Percentiles rank a stretch among this genome's conserved stretches.
Evolutionary conservation across 2,113 vertebrate genomes (phyloP).

Genomic region (Ctenomys sociabilis): DNA sequence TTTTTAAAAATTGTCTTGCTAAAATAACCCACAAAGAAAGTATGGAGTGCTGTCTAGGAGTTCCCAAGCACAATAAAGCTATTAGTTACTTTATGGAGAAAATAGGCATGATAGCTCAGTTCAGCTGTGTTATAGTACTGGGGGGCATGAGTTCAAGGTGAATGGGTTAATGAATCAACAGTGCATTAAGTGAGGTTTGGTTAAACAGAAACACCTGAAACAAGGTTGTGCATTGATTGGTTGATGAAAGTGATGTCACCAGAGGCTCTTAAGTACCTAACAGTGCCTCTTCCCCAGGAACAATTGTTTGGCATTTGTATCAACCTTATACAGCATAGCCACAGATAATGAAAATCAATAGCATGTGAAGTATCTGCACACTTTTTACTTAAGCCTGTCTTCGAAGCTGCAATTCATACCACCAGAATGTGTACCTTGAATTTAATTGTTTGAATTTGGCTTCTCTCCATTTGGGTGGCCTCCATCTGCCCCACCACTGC

Average conservation of each 20-base stretch:
- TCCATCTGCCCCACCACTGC: not conserved
- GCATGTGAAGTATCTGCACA: not conserved
- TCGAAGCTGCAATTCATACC: not conserved
- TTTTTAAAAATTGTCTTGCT: not conserved
- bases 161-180: constrained; percentile 25
- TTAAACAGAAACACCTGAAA: not conserved
- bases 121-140: not conserved
- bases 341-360: not conserved
- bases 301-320: not conserved
- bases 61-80: not conserved
- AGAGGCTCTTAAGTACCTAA: not conserved
- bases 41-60: not conserved
- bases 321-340: not conserved
- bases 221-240: not conserved
- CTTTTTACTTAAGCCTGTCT: not conserved
- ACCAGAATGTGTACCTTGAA: not conserved
- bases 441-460: not conserved
- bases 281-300: not conserved
- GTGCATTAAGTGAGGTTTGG: not conserved
- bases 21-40: not conserved
- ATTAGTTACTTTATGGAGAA: not conserved
- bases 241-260: not conserved
- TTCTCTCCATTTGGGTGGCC: not conserved
- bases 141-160: not conserved
- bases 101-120: not conserved